Base-by-base conservation (phyloP, 2,888 invertebrate species). In the Lepidocyrtoides sp. region DNA sequence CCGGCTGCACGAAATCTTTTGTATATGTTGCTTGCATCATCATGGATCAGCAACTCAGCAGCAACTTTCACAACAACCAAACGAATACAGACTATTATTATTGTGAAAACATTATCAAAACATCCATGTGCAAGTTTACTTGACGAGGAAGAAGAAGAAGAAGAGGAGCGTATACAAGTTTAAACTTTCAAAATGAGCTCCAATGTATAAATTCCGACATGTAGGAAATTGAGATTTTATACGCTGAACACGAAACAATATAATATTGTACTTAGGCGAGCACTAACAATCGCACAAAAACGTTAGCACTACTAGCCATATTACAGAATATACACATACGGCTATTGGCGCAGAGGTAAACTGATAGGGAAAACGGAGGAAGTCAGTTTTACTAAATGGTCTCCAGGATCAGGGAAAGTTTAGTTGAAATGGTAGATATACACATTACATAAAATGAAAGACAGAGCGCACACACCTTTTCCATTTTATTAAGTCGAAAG, bases 1-100 rank as follows among this genome's bases (percentile, higher is more conserved):
- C 91, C 91, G 91, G 85, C 91, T 91, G 91, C 86, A 72, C 48
- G 23, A 14, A 91, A 85, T 86, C 86, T 91, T 81, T 51, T 85
- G 84, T 83, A 32, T 36, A 75, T 75, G 60, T 89, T 77, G 75
- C 75, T 84, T 77, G 75, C 60, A 72, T 89, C 60, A 72, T 89
- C 54, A 63, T 51, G 41, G 29, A 72, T 79, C 79, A 41, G 20
- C 36, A 36, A 36, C 41, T 23, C 57, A 51, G 8, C 48, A 54
- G 17, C 83, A 63, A 32, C 48, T 41, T 66, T 26, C 44, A 23
- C 48, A 83, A 41, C 83, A 83, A 66, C 51, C 75, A 75, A 48
- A 60, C 23, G n/a, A 17, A 75, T 20, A 12, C 23, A 48, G 44
- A 23, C 44, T 48, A 75, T 75, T 41, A 41, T n/a, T 36, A 81